phyloP scores from a whole-genome alignment of 2,113 vertebrate genomes.

The Mugil cephalus region DNA sequence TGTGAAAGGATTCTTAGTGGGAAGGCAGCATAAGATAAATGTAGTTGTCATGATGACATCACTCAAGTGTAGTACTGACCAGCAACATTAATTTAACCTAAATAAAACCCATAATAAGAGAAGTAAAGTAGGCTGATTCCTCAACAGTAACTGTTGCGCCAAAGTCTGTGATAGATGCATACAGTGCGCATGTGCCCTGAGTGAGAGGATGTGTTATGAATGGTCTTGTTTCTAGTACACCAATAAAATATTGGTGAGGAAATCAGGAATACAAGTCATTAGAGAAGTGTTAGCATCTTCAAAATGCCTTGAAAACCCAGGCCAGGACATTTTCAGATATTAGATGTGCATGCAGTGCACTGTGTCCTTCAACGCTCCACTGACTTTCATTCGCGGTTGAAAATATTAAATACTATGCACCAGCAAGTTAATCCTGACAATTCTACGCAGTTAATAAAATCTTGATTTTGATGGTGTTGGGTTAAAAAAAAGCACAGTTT shows the following conservation, averaged over 20 bases:
- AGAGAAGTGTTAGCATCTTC: slow-evolving; percentile 47
- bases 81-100: slow-evolving; percentile 56
- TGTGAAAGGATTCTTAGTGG: slow-evolving; percentile 42
- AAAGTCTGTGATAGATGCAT: slow-evolving; percentile 11
- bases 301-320: slow-evolving; percentile 36
- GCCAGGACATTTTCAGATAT: slow-evolving; percentile 44
- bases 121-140: slow-evolving; percentile 48
- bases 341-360: slow-evolving; percentile 33
- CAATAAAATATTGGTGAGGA: slow-evolving; percentile 6
- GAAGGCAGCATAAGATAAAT: slow-evolving; percentile 45
- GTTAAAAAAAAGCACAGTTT: background rate
- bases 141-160: slow-evolving; percentile 16
- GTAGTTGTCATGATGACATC: slow-evolving; percentile 38
- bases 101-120: slow-evolving; percentile 47
- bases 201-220: slow-evolving; percentile 18
- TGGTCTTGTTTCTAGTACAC: slow-evolving; percentile 16
- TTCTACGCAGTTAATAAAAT: slow-evolving; percentile 22
- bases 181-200: slow-evolving; percentile 12
- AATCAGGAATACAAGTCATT: slow-evolving; percentile 46
- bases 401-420: slow-evolving; percentile 51
- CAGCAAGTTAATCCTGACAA: slow-evolving; percentile 38
- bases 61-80: slow-evolving; percentile 39
- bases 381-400: slow-evolving; percentile 42
- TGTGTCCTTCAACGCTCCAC: slow-evolving; percentile 35
- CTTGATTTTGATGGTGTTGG: background rate